Base-by-base conservation (phyloP, 2,113 vertebrate genomes). In the Phalacrocorax pelagicus region DNA sequence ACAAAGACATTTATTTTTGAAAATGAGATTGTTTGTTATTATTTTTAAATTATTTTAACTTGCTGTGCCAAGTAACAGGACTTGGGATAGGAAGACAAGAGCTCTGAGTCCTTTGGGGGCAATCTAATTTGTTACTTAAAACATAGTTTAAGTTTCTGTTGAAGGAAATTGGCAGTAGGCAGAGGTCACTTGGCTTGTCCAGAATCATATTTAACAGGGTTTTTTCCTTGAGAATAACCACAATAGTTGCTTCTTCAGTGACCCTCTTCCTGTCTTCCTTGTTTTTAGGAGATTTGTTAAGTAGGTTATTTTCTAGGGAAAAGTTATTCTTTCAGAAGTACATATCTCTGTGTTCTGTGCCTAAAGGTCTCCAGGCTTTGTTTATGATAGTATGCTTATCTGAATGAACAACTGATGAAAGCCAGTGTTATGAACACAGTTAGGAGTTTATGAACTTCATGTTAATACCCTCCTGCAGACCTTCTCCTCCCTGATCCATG, bases 161-260 rank as follows among this genome's bases (percentile, higher is more conserved):
- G 63, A 75, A 87, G 78, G 85, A 87, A 97, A 85, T 85, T 97
- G 54, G 73, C 81, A 92, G 62, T 44, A 97, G 26, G 9, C 86
- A 77, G 87, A 96, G 91, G 66, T 95, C 58, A 82, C 58, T 92
- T 97, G 91, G 92, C 91, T 94, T 96, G 83, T 94, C 86, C 73
- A 82, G 62, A 87, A 81, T 66, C 44, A 54, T 58, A 72, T 74
- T 94, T 82, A 95, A 74, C n/a, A 74, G 26, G 32, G 85, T 79
- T 85, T 94, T 96, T 83, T 57, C 61, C 61, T 67, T 95, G 91
- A 95, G 86, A 94, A 87, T 90, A 94, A 93, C 62, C 91, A 91
- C 62, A 89, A 47, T 84, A 22, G 2, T 65, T 94, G n/a, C 69
- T 95, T 94, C 73, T 95, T 97, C 77, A 70, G 70, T 92, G 83